Conservation (phyloP, 2,888 invertebrate genomes). For the Unio pictorum region DNA sequence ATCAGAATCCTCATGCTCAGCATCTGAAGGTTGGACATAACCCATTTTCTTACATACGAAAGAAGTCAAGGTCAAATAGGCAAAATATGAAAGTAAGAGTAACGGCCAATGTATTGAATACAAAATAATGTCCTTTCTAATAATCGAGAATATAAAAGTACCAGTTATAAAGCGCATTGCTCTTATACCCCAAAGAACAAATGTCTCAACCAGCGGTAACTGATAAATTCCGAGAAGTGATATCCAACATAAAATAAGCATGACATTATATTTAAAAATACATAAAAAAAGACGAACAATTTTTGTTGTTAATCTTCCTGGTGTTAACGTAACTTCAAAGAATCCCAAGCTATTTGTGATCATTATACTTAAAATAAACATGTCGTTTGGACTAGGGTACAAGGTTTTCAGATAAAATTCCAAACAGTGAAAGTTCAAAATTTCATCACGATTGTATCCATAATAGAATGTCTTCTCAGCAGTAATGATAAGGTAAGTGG, state of each 20-base stretch:
- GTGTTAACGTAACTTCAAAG: conserved; percentile 71
- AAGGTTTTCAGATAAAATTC: conserved; percentile 72
- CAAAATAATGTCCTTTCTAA: conserved; percentile 60
- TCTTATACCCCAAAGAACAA: conserved; percentile 65
- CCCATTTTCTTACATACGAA: conserved; percentile 8
- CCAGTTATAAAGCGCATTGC: conserved; percentile 62
- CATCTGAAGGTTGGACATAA: conserved; percentile 4
- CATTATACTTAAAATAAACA: conserved; percentile 73
- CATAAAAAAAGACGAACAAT: conserved; percentile 70
- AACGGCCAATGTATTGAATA: conserved; percentile 41
- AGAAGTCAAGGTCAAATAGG: conserved; percentile 35
- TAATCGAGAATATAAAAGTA: conserved; percentile 59
- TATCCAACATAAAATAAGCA: conserved; percentile 72
- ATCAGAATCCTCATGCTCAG: conserved; percentile 41
- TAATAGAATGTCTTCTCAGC: conserved; percentile 71
- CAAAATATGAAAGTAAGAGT: conserved; percentile 58
- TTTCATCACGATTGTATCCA: conserved; percentile 71
- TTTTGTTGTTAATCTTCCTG: conserved; percentile 63
- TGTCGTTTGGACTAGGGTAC: conserved; percentile 74
- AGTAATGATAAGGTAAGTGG: conserved; percentile 72
- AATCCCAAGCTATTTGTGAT: conserved; percentile 72
- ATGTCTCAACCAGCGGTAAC: conserved; percentile 67
- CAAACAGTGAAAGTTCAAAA: conserved; percentile 72
- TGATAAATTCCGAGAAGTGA: conserved; percentile 71
- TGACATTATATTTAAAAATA: conserved; percentile 72